Percentiles rank a stretch among this genome's conserved stretches.
Evolutionary conservation across 2,113 vertebrate genomes (phyloP).

Genomic region (Amphilophus citrinellus): DNA sequence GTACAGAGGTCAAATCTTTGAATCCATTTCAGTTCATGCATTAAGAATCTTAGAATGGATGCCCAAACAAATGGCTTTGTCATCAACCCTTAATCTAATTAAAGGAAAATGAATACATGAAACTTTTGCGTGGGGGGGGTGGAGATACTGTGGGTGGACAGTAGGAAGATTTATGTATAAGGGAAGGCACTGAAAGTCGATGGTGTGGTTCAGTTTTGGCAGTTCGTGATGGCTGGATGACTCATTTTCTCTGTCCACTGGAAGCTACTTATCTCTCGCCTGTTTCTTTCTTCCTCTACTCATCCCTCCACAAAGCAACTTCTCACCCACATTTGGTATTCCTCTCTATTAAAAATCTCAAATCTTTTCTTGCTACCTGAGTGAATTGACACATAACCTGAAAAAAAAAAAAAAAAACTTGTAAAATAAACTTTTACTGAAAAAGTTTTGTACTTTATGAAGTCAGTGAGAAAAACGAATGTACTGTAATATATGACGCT

Average conservation of each 20-base stretch:
- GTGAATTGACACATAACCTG: neutral
- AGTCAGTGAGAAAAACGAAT: neutral
- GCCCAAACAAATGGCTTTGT: conserved; percentile 43
- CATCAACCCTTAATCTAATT: conserved; percentile 56
- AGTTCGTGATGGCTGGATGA: conserved; percentile 48
- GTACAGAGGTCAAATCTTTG: neutral
- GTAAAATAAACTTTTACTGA: neutral
- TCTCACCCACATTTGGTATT: conserved; percentile 13
- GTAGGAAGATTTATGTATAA: conserved; percentile 6
- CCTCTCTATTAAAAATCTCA: neutral
- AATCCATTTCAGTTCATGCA: conserved; percentile 14
- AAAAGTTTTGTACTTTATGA: neutral
- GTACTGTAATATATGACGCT: neutral
- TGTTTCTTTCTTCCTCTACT: conserved; percentile 5
- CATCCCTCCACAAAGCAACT: neutral
- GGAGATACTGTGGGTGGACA: conserved; percentile 34
- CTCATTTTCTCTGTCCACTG: conserved; percentile 27
- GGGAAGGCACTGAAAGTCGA: conserved; percentile 27
- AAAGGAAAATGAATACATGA: conserved; percentile 45
- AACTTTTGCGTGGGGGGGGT: neutral
- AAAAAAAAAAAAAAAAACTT: neutral
- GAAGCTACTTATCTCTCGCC: conserved; percentile 33
- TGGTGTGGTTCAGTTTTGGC: conserved; percentile 37
- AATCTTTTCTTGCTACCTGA: neutral
- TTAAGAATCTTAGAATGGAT: conserved; percentile 25